Evolutionary conservation across 2,888 invertebrate species (phyloP).

Genomic region (Abscondita cerata): DNA sequence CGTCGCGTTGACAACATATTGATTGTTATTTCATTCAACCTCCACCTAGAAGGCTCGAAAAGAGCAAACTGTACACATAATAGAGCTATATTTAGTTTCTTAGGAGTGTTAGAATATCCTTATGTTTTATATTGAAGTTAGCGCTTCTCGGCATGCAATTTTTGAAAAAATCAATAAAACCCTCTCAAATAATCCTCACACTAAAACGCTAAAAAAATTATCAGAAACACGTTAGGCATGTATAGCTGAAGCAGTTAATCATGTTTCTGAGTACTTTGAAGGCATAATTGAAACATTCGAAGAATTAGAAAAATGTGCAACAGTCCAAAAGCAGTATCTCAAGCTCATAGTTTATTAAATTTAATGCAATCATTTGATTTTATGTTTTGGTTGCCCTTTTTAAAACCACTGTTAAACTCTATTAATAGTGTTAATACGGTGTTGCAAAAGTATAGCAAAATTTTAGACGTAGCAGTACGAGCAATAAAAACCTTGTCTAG

Average conservation of each 20-base stretch:
- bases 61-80: too few relatives aligned
- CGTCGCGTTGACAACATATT: too few relatives aligned
- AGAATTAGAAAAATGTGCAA: background rate
- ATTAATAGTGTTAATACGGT: background rate
- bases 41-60: too few relatives aligned
- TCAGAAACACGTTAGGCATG: background rate
- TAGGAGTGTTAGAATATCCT: background rate
- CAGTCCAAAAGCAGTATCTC: background rate
- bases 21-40: too few relatives aligned
- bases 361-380: too few relatives aligned
- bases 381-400: too few relatives aligned
- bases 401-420: background rate
- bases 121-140: background rate
- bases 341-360: background rate
- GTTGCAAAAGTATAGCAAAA: background rate
- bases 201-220: background rate
- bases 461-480: background rate
- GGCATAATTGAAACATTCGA: background rate
- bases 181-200: background rate
- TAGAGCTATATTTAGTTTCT: too few relatives aligned
- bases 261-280: background rate
- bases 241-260: constrained; percentile 1
- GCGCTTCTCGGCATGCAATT: background rate
- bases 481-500: background rate
- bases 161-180: background rate